Evolutionary conservation across 2,888 invertebrate genomes (phyloP).

Genomic region (Tholera decimalis): DNA sequence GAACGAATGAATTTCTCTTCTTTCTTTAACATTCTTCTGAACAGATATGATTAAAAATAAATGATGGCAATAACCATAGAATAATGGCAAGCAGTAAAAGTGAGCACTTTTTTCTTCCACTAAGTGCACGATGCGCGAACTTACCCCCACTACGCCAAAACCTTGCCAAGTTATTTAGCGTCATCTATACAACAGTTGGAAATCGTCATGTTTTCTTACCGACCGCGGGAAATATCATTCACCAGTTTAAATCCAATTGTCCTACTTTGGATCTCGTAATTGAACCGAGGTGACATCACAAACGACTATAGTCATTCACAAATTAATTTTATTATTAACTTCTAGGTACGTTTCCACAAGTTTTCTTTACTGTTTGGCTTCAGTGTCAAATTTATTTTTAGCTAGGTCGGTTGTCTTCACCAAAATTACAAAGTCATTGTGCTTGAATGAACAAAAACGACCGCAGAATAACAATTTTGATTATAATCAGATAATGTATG

Average conservation of each 20-base stretch:
- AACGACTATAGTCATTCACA: constrained; percentile 1
- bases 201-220: constrained; percentile 3
- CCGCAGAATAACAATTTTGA: not conserved
- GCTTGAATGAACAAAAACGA: not conserved
- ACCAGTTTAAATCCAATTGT: constrained; percentile 15
- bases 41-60: too few species aligned
- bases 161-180: too few species aligned
- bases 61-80: too few species aligned
- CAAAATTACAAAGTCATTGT: constrained; percentile 3
- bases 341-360: constrained; percentile 19
- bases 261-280: constrained; percentile 17
- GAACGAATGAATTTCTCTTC: too few species aligned
- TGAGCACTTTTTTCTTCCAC: too few species aligned
- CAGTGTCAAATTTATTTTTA: constrained; percentile 18
- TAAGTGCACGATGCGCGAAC: too few species aligned
- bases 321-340: constrained; percentile 16
- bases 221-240: constrained; percentile 26
- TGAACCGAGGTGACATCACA: constrained; percentile 12
- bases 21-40: too few species aligned
- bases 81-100: too few species aligned
- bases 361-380: constrained; percentile 9
- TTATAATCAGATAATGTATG: too few species aligned
- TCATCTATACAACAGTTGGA: constrained; percentile 2
- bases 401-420: not conserved
- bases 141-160: too few species aligned